phyloP scores from a whole-genome alignment of 2,113 vertebrate genomes.

The Nansenia antarctica region DNA sequence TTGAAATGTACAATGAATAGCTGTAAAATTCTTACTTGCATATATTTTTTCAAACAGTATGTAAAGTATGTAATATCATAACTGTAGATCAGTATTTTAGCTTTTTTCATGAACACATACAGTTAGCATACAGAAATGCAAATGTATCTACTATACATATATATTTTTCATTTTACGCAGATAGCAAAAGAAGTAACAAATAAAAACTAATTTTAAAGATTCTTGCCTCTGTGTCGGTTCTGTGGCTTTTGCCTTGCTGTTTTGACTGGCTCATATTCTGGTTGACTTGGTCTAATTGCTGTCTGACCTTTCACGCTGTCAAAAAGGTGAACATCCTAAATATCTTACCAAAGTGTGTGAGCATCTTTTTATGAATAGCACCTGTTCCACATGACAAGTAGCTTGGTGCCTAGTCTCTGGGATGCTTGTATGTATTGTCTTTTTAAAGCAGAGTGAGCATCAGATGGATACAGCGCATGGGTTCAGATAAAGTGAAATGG shows the following conservation, averaged over 20 bases:
- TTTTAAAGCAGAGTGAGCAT: too few species aligned
- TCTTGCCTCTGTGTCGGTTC: conserved; percentile 6
- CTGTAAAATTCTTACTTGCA: conserved; percentile 38
- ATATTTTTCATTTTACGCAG: conserved; percentile 36
- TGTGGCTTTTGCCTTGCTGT: background rate
- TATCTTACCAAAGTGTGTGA: background rate
- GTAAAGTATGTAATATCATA: conserved; percentile 38
- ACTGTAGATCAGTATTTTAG: conserved; percentile 43
- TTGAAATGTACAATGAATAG: conserved; percentile 37
- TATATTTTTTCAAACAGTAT: conserved; percentile 46
- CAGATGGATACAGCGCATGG: too few species aligned
- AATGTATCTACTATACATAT: conserved; percentile 36
- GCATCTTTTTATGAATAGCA: background rate
- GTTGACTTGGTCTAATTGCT: background rate
- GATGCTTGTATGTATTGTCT: too few species aligned
- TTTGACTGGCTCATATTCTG: background rate
- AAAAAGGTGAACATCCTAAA: background rate
- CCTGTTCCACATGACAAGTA: background rate
- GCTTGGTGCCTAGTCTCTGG: too few species aligned
- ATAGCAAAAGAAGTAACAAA: conserved; percentile 23
- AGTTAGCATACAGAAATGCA: conserved; percentile 24
- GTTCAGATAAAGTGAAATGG: too few species aligned
- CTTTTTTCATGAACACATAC: conserved; percentile 23
- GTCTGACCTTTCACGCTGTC: background rate
- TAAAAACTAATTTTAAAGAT: conserved; percentile 25